A percentile compares a stretch with the other conserved stretches of the same genome.
Evolutionary conservation across 2,113 vertebrate species (phyloP).

Genomic region (Semnopithecus entellus): DNA sequence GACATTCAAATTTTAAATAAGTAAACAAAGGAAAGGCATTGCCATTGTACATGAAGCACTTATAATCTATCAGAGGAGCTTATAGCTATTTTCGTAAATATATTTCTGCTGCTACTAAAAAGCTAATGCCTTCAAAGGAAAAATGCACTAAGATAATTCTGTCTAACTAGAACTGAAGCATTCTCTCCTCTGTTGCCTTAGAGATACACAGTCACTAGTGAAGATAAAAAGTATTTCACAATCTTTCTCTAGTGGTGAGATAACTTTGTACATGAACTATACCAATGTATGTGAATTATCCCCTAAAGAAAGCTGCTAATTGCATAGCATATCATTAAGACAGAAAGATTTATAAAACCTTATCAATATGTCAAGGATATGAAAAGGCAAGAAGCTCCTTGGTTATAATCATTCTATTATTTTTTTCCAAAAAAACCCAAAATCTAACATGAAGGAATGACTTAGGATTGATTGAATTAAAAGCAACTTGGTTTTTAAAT

Average conservation of each 20-base stretch:
- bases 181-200: not conserved
- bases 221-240: not conserved
- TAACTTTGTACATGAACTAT: not conserved
- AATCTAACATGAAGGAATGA: not conserved
- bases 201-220: not conserved
- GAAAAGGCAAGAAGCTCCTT: not conserved
- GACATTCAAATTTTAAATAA: conserved; percentile 27
- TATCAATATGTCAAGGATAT: not conserved
- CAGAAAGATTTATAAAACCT: not conserved
- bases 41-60: not conserved
- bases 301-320: not conserved
- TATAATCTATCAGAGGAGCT: not conserved
- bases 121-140: not conserved
- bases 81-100: not conserved
- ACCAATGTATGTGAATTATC: not conserved
- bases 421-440: not conserved
- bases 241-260: not conserved
- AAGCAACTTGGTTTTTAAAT: not conserved
- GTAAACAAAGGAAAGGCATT: conserved; percentile 3
- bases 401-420: not conserved
- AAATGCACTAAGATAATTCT: not conserved
- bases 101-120: not conserved
- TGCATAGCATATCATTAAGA: not conserved
- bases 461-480: not conserved
- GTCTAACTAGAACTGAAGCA: not conserved